Evolutionary conservation across 2,888 invertebrate species (phyloP), one percentile per base, ranked within the genome.

Genomic region (Resseliella maxima): DNA sequence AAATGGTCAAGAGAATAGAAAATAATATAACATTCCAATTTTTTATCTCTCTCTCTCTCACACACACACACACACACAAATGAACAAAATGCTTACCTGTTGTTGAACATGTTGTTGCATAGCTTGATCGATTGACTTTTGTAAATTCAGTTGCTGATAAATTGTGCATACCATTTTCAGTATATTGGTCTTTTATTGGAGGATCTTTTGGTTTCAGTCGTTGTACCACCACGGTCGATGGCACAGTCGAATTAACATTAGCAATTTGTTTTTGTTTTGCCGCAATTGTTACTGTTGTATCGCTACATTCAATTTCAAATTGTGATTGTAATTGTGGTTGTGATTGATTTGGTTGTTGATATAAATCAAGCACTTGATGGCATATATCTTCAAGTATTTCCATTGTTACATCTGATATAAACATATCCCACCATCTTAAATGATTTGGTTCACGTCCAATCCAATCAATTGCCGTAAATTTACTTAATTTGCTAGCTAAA

Each of bases 361-460:
- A 99, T 87, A 99, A 92, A 91, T 99, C 99, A 88, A 99, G 91
- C 18, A 96, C 96, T 93, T 96, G 98, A 92, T 99, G 99, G 89
- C 99, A 99, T 88, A 99, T 98, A 91, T 98, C 98, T 92, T 99
- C 99, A 72, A 99, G 92, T 86, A 99, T 92, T 89, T 98, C 98
- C 94, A 97, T 96, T 0, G 97, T 96, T 45, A 99, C 95, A 89
- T 98, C 98, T 89, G 98, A 97, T 0, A 99, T 97, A 90, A 98
- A 98, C 95, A 97, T 96, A 89, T 99, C 99, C 99, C 99, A 99
- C 99, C 99, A 99, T 38, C 96, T 93, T 5, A 93, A 92, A 90
- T 97, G 96, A 89, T 95, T 94, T 1, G 94, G 90, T 85, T 92
- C 92, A 15, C 97, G 92, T 0, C 97, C 97, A 54, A 94, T 93